These are phyloP conservation scores for Plecturocebus donacophilus DNA, from an alignment of 2,113 vertebrate genomes.

Conservation along the genomic window DNA sequence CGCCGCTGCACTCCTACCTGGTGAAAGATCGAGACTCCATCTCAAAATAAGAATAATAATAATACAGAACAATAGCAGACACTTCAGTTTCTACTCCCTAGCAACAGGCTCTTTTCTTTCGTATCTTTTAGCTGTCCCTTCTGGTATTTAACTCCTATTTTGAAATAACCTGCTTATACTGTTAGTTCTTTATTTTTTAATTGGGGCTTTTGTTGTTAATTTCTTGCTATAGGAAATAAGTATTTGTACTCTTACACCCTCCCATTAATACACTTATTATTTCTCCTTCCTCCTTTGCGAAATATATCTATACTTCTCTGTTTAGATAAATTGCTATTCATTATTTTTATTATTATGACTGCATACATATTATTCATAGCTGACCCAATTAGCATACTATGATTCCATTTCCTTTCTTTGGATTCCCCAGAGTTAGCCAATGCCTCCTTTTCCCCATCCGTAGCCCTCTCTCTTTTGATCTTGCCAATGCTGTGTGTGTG, in stretches of 20 bases:
- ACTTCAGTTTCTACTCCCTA: neutral
- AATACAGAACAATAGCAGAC: neutral
- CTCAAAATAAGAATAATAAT: too few relatives aligned
- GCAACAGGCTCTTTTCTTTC: neutral
- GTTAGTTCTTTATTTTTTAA: neutral
- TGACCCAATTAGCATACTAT: neutral
- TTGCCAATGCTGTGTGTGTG: neutral
- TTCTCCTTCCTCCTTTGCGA: neutral
- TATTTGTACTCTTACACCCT: neutral
- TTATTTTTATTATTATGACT: neutral
- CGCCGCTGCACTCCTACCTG: too few relatives aligned
- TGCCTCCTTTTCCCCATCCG: neutral
- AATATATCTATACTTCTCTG: neutral
- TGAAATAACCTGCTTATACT: neutral
- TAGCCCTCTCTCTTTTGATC: neutral
- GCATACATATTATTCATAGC: neutral
- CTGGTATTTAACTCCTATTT: neutral
- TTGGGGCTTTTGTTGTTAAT: neutral
- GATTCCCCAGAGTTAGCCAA: neutral
- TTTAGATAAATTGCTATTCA: neutral
- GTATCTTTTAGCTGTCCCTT: neutral
- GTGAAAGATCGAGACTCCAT: too few relatives aligned
- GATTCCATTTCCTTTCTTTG: conserved; percentile 11
- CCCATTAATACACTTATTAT: neutral
- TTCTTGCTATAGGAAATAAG: neutral